Evolutionary conservation across 2,888 invertebrate species (phyloP).

Genomic region (Erebia aethiops): DNA sequence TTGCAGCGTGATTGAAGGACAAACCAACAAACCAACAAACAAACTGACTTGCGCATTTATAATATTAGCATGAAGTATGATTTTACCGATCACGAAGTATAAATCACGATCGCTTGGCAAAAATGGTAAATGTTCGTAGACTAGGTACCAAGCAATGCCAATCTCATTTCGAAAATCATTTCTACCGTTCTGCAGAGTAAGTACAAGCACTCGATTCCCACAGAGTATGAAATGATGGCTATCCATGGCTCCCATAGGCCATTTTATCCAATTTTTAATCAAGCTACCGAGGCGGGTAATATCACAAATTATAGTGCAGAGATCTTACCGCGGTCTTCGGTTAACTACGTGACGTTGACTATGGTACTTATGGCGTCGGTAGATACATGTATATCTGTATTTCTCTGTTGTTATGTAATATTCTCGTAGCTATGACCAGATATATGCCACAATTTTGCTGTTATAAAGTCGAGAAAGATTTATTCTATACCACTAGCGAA

Average conservation of each 20-base stretch:
- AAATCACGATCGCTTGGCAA: background rate
- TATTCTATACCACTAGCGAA: no score
- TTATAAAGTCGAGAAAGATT: background rate
- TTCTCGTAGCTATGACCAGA: background rate
- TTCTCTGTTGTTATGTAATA: constrained; percentile 7
- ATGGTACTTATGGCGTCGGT: constrained; percentile 3
- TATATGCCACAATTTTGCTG: background rate
- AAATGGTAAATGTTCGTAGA: constrained; percentile 1
- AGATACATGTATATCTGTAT: background rate
- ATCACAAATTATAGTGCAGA: constrained; percentile 77
- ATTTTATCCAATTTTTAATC: constrained; percentile 75
- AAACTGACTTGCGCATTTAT: no score
- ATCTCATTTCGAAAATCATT: constrained; percentile 24
- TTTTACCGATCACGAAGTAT: background rate
- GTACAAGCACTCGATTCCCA: constrained; percentile 22
- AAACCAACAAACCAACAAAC: no score
- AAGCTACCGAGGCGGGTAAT: constrained; percentile 76
- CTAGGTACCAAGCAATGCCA: constrained; percentile 1
- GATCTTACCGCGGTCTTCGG: constrained; percentile 63
- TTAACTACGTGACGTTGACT: constrained; percentile 45
- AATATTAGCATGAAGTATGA: background rate
- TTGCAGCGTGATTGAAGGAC: no score
- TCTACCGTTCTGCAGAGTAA: constrained; percentile 23
- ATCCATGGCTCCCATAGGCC: constrained; percentile 58
- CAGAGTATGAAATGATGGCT: constrained; percentile 31